phyloP scores from a whole-genome alignment of 2,888 invertebrate species.

The Nephrocerus scutellatus region DNA sequence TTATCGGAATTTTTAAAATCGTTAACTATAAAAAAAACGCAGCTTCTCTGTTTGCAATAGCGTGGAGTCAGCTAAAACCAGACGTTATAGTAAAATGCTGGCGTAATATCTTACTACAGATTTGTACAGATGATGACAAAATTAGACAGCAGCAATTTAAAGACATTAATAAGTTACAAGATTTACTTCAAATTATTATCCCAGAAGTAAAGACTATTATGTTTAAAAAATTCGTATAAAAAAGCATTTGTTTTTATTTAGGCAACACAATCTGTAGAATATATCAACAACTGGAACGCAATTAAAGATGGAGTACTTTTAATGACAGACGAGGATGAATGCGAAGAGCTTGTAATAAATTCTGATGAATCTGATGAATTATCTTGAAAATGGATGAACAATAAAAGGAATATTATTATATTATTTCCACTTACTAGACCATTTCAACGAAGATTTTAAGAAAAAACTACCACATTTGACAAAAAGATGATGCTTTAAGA shows the following conservation, averaged over 20 bases:
- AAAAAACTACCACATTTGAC: too few relatives aligned
- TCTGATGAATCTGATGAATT: too few relatives aligned
- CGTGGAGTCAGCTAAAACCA: conserved; percentile 5
- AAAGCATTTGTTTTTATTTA: conserved; percentile 2
- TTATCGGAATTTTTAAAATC: conserved; percentile 6
- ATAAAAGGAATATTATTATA: too few relatives aligned
- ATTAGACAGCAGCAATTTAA: conserved; percentile 7
- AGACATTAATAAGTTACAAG: too few relatives aligned
- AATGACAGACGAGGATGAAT: conserved; percentile 2
- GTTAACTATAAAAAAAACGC: conserved; percentile 8
- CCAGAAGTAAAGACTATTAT: conserved; percentile 3
- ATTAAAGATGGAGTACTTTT: conserved; percentile 1
- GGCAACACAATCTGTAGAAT: neutral
- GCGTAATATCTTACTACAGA: conserved; percentile 6
- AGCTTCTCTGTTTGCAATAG: conserved; percentile 9
- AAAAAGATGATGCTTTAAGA: too few relatives aligned
- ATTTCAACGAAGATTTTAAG: too few relatives aligned
- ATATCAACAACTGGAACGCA: conserved; percentile 4
- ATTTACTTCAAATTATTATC: too few relatives aligned
- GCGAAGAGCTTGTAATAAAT: neutral
- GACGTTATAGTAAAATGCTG: conserved; percentile 6
- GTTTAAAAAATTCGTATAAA: conserved; percentile 3
- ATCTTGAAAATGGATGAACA: too few relatives aligned
- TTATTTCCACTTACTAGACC: too few relatives aligned
- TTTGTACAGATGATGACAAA: conserved; percentile 2